phyloP scores from a whole-genome alignment of 1,140 invertebrate genomes.

The Platyura marginata region DNA sequence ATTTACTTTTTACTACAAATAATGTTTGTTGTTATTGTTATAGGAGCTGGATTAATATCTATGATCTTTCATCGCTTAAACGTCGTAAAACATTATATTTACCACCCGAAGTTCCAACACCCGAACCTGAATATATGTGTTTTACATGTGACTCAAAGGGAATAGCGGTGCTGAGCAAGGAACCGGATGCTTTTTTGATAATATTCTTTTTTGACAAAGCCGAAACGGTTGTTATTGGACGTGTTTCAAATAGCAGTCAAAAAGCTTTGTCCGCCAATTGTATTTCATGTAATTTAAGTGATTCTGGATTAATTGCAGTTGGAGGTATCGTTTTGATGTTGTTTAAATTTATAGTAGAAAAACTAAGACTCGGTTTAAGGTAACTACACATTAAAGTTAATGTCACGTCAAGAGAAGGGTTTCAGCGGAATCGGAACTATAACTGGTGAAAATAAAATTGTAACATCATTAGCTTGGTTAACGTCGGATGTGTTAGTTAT shows the following conservation, averaged over 20 bases:
- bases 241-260: conserved; percentile 33
- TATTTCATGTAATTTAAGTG: conserved; percentile 39
- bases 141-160: conserved; percentile 58
- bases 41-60: conserved; percentile 35
- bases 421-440: conserved; percentile 56
- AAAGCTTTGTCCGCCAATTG: conserved; percentile 16
- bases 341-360: no score
- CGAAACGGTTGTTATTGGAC: conserved; percentile 45
- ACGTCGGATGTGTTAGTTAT: conserved; percentile 47
- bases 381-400: conserved; percentile 41
- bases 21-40: conserved; percentile 1
- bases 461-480: conserved; percentile 43
- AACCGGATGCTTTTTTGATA: conserved; percentile 51
- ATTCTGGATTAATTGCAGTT: conserved; percentile 46
- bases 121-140: conserved; percentile 38
- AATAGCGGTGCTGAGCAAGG: conserved; percentile 44
- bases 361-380: no score
- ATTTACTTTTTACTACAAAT: not conserved
- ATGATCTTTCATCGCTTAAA: conserved; percentile 34
- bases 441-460: conserved; percentile 46
- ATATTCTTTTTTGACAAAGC: conserved; percentile 60
- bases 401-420: conserved; percentile 48
- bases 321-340: no score
- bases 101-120: conserved; percentile 26
- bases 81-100: conserved; percentile 32